Base-by-base conservation (phyloP, 2,797 vertebrate species). In the Pseudomugil tenellus region DNA sequence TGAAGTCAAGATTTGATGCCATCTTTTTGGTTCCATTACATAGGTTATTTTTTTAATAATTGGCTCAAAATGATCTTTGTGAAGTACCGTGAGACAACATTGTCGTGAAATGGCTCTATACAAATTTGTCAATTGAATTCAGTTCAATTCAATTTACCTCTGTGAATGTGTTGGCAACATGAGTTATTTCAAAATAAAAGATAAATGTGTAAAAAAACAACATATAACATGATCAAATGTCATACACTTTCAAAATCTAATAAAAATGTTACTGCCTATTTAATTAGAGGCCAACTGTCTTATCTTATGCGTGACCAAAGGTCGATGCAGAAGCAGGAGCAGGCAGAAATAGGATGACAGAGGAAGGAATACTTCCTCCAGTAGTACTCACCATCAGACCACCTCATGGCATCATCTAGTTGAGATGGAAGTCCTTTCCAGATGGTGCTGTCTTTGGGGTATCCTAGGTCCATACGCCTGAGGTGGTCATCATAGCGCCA, bases 401-500 rank as follows among this genome's bases (percentile, higher is more conserved):
- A 99, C 76, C 95, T 92, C 93, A 97, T 99, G 88, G 96, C 97
- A 2, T 97, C 97, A 0, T 99, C 98, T 64, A 99, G 84, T 0
- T 91, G 79, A 26, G 93, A 83, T 0, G 97, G 97, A 76, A 99
- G 86, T 25, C 97, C 98, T 82, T 96, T 97, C 98, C 98, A 99
- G 4, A 93, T 88, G 11, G 88, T 67, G 46, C 91, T 95, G 79
- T 95, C 96, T 65, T 96, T 96, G 0, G 98, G 98, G 84, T 96
- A 98, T 16, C 96, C 96, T 0, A 91, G 88, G 79, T 99, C 97
- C 98, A 99, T 97, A 17, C 85, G 93, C 26, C 93, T 91, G 70
- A 94, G 85, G 1, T 94, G 96, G 90, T 99, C 97, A 0, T 98
- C 93, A 0, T 96, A 99, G 80, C 96, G 91, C 98, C 98, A 99